These are phyloP conservation scores for Oryzias celebensis DNA, from an alignment of 2,113 vertebrate species.

Conservation along the genomic window DNA sequence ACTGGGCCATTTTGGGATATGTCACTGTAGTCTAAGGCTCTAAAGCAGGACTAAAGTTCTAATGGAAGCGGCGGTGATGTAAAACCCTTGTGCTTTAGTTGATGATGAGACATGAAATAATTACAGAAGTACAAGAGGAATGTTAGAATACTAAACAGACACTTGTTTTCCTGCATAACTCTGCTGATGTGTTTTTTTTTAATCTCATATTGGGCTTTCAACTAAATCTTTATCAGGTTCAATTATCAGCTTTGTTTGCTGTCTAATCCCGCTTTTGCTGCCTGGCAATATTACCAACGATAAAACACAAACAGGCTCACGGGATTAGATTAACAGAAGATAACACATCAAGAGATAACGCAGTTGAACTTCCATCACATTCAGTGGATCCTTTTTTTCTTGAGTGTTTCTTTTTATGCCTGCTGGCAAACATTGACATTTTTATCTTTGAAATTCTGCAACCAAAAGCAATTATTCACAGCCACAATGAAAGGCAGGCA, in stretches of 20 bases:
- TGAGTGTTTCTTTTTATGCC: neutral
- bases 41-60: too few species aligned
- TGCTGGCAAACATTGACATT: neutral
- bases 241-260: conserved; percentile 10
- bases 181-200: neutral
- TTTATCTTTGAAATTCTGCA: neutral
- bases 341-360: conserved; percentile 12
- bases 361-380: conserved; percentile 7
- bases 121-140: conserved; percentile 9
- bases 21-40: too few species aligned
- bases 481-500: neutral
- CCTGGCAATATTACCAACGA: conserved; percentile 8
- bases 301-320: neutral
- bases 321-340: conserved; percentile 25
- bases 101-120: conserved; percentile 8
- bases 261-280: neutral
- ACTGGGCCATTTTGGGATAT: too few species aligned
- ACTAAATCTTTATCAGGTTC: conserved; percentile 8
- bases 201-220: conserved; percentile 22
- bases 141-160: too few species aligned
- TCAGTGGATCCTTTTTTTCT: conserved; percentile 1
- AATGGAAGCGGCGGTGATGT: too few species aligned
- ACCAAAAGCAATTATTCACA: conserved; percentile 17
- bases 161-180: neutral
- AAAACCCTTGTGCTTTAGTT: neutral